Evolutionary conservation across 2,888 invertebrate species (phyloP).

Genomic region (Dicyrtoma fusca): DNA sequence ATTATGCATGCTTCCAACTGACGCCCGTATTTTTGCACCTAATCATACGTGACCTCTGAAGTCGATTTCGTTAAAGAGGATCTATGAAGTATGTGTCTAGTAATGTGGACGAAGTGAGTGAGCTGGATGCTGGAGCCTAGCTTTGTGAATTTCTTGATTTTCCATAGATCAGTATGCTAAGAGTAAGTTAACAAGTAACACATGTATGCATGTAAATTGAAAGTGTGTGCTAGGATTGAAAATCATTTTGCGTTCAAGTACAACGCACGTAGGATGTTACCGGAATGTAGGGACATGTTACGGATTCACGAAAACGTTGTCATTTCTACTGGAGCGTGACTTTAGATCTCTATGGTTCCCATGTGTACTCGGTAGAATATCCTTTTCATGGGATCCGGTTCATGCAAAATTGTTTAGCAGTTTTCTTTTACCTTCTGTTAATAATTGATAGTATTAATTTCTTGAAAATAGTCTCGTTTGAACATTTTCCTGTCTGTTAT

Average conservation of each 20-base stretch:
- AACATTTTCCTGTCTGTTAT: no score
- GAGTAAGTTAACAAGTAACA: background rate
- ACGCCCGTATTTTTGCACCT: constrained; percentile 54
- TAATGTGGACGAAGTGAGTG: background rate
- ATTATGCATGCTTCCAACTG: constrained; percentile 54
- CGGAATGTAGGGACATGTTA: background rate
- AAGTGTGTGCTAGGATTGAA: constrained; percentile 4
- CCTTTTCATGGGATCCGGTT: background rate
- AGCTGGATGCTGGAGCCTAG: background rate
- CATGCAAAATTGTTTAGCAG: background rate
- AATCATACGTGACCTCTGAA: constrained; percentile 53
- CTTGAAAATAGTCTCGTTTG: no score
- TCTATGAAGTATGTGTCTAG: constrained; percentile 6
- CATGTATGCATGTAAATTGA: background rate
- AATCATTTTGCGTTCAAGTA: background rate
- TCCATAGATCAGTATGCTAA: background rate
- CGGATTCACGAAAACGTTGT: constrained; percentile 6
- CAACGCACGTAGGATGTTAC: constrained; percentile 16
- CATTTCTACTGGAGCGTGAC: constrained; percentile 23
- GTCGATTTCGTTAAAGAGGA: constrained; percentile 27
- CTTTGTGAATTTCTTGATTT: background rate
- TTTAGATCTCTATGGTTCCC: constrained; percentile 4
- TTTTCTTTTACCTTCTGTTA: background rate
- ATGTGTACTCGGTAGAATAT: background rate
- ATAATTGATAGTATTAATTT: background rate